A percentile compares a stretch with the other conserved stretches of the same genome.
Conservation (phyloP, 2,113 vertebrate genomes). For the Isurus oxyrinchus region DNA sequence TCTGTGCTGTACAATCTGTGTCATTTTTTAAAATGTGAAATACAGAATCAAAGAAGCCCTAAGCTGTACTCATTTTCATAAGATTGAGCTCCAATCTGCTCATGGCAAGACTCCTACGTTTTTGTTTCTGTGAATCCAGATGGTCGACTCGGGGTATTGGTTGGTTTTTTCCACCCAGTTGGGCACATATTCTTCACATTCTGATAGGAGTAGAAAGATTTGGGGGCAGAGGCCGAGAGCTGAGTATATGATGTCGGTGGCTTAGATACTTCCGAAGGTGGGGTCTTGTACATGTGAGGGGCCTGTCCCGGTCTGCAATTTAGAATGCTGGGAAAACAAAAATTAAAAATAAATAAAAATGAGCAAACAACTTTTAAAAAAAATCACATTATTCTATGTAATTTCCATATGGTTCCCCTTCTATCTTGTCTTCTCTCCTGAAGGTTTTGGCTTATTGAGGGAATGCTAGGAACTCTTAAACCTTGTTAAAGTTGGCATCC, state of each 20-base stretch:
- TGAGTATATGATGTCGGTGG: constrained; percentile 56
- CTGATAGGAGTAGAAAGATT: constrained; percentile 71
- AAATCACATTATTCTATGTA: background rate
- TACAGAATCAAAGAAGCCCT: background rate
- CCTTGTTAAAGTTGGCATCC: background rate
- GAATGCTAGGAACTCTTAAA: background rate
- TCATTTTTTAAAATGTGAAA: background rate
- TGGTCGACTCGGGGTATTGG: constrained; percentile 48
- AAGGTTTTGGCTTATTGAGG: background rate
- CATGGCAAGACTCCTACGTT: constrained; percentile 49
- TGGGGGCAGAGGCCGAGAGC: constrained; percentile 77
- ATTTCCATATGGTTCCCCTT: background rate
- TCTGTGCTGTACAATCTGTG: background rate
- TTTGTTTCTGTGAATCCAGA: constrained; percentile 52
- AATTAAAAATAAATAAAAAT: constrained; percentile 34
- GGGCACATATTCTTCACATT: constrained; percentile 50
- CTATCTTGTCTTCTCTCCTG: background rate
- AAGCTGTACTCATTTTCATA: background rate
- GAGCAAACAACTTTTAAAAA: background rate
- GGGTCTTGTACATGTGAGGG: constrained; percentile 67
- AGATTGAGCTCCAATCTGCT: background rate
- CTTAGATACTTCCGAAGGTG: constrained; percentile 54
- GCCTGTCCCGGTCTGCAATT: constrained; percentile 59
- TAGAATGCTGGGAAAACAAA: constrained; percentile 39
- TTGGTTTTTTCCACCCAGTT: constrained; percentile 55